Evolutionary conservation across 2,113 vertebrate species (phyloP), one percentile per base, ranked within the genome.

Genomic region (Nycticorax nycticorax): DNA sequence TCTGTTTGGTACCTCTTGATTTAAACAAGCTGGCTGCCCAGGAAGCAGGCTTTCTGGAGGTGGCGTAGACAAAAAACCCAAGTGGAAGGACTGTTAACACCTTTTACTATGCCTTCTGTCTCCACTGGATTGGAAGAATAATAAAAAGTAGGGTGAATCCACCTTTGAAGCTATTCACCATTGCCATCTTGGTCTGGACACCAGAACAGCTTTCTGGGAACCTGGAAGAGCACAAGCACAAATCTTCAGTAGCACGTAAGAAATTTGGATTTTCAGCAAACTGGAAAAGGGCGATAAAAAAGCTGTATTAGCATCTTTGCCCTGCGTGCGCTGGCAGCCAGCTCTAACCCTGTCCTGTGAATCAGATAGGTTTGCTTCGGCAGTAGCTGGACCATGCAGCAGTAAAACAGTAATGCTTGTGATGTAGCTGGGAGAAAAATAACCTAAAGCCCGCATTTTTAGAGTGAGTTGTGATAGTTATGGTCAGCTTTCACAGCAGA

Each of bases 51-150:
- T 1, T 62, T 68, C 60, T 84, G 77, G 47, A 35, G 57, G 16
- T 3, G 24, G 50, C 28, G 26, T 0, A 9, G 3, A 1, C 3
- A 15, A 1, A 2, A 28, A 62, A 85, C 30, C 0, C 5, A 63
- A 33, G 62, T 22, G 2, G 56, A 30, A 73, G 55, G 67, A 56
- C 76, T 82, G 7, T n/a, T 8, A 24, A 19, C 37, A 32, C 62
- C 88, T 75, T 48, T 18, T 66, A 18, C 41, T 27, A 16, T 50
- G 24, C 33, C 66, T 43, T 75, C 57, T 1, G 0, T 71, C 28
- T 74, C 30, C 15, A 0, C 4, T 68, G 41, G 17, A 12, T 75
- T 91, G 69, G 27, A 52, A 53, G 79, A 85, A 64, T 12, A 66
- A 39, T 30, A 30, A 47, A 53, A 87, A 75, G 32, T 16, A 6